A percentile compares a stretch with the other conserved stretches of the same genome.
Conservation (phyloP, 2,888 invertebrate species). For the Bembecia ichneumoniformis region DNA sequence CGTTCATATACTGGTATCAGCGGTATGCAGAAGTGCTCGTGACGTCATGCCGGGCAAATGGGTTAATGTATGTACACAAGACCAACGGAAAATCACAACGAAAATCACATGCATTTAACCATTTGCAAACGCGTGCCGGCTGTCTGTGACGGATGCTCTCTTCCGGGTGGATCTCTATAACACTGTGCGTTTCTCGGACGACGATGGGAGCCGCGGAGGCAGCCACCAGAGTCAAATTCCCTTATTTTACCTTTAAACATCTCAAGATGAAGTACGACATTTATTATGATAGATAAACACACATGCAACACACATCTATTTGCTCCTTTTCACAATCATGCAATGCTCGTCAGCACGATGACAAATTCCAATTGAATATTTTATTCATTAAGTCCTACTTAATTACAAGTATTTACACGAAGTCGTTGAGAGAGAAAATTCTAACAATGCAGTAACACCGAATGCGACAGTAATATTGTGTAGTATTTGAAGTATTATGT, state of each 20-base stretch:
- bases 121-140: constrained; percentile 18
- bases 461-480: constrained; percentile 53
- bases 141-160: constrained; percentile 18
- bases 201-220: constrained; percentile 44
- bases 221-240: constrained; percentile 70
- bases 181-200: constrained; percentile 49
- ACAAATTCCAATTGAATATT: constrained; percentile 22
- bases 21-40: constrained; percentile 33
- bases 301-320: constrained; percentile 71
- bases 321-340: constrained; percentile 63
- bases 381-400: constrained; percentile 29
- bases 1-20: constrained; percentile 20
- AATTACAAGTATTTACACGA: constrained; percentile 40
- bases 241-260: constrained; percentile 63
- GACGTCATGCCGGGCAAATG: constrained; percentile 41
- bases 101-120: constrained; percentile 25
- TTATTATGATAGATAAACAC: constrained; percentile 57
- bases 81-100: constrained; percentile 12
- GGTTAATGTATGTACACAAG: constrained; percentile 33
- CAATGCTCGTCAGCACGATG: constrained; percentile 39
- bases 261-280: constrained; percentile 70
- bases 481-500: constrained; percentile 49
- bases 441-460: constrained; percentile 47
- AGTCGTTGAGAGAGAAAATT: constrained; percentile 38
- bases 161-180: constrained; percentile 49